These are phyloP conservation scores for Ceriagrion tenellum DNA, from an alignment of 2,888 invertebrate genomes.

Conservation along the genomic window DNA sequence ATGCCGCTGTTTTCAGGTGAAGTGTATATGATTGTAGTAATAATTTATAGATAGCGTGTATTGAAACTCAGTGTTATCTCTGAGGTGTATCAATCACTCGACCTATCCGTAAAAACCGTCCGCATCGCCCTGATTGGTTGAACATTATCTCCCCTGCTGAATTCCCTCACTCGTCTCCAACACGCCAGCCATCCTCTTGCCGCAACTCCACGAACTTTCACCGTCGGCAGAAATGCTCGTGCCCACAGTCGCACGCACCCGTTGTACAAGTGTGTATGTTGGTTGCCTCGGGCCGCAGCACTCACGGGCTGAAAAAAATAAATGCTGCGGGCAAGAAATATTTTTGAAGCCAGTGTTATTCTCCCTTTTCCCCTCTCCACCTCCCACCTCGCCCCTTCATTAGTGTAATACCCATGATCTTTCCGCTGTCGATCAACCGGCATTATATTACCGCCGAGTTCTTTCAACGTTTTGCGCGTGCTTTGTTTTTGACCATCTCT, in stretches of 20 bases:
- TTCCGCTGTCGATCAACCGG: background rate
- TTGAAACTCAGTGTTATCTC: no score
- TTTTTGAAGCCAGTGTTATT: background rate
- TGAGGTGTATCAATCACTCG: background rate
- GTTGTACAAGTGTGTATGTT: background rate
- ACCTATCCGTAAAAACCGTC: background rate
- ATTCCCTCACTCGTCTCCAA: background rate
- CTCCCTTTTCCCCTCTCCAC: background rate
- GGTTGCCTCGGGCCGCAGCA: background rate
- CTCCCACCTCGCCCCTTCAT: background rate
- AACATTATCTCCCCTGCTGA: background rate
- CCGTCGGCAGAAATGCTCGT: background rate
- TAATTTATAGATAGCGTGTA: no score
- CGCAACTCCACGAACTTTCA: conserved; percentile 2
- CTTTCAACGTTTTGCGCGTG: background rate
- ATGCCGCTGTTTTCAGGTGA: no score
- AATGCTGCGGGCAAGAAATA: background rate
- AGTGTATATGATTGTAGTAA: no score
- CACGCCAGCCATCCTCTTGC: background rate
- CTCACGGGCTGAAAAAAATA: background rate
- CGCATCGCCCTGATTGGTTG: background rate
- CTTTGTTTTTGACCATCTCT: no score
- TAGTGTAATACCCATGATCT: background rate
- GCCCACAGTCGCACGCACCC: background rate
- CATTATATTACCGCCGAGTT: background rate